Conservation (phyloP, 2,113 vertebrate genomes). For the Scortum barcoo region DNA sequence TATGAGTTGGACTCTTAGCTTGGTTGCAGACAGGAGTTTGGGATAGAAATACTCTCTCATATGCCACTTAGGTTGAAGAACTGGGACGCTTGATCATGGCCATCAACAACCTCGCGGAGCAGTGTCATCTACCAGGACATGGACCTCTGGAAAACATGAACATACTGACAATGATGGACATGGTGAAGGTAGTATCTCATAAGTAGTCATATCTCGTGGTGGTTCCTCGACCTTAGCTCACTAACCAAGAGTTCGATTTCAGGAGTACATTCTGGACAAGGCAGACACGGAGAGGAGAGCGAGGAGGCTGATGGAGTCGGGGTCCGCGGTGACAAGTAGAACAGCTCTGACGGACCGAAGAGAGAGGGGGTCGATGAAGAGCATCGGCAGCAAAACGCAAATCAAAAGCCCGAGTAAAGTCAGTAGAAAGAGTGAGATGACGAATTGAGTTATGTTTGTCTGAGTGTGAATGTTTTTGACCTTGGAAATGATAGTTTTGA, state of each 20-base stretch:
- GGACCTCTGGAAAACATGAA: slow-evolving; percentile 67
- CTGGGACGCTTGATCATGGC: slow-evolving; percentile 74
- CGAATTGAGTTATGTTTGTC: slow-evolving; percentile 31
- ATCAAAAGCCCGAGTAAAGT: slow-evolving; percentile 76
- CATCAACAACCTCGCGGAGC: slow-evolving; percentile 80
- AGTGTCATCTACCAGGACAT: slow-evolving; percentile 76
- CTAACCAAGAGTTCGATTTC: slow-evolving; percentile 34
- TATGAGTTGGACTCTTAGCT: not conserved
- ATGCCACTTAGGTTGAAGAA: slow-evolving; percentile 75
- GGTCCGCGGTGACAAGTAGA: slow-evolving; percentile 41
- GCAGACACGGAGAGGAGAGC: slow-evolving; percentile 72
- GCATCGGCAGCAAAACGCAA: slow-evolving; percentile 63
- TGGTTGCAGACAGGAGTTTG: not conserved
- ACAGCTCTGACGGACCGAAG: slow-evolving; percentile 48
- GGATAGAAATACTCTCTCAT: not conserved
- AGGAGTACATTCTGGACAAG: slow-evolving; percentile 86
- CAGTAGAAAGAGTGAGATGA: slow-evolving; percentile 63
- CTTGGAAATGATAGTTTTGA: not conserved
- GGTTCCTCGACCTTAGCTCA: not conserved
- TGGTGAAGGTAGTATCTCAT: slow-evolving; percentile 81
- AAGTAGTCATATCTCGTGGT: not conserved
- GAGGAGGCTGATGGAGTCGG: slow-evolving; percentile 52
- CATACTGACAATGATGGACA: slow-evolving; percentile 79
- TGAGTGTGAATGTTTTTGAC: not conserved
- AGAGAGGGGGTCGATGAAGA: slow-evolving; percentile 60